These are phyloP conservation scores for Ceyx melanurus DNA, from an alignment of 2,113 vertebrate species.

Conservation along the genomic window DNA sequence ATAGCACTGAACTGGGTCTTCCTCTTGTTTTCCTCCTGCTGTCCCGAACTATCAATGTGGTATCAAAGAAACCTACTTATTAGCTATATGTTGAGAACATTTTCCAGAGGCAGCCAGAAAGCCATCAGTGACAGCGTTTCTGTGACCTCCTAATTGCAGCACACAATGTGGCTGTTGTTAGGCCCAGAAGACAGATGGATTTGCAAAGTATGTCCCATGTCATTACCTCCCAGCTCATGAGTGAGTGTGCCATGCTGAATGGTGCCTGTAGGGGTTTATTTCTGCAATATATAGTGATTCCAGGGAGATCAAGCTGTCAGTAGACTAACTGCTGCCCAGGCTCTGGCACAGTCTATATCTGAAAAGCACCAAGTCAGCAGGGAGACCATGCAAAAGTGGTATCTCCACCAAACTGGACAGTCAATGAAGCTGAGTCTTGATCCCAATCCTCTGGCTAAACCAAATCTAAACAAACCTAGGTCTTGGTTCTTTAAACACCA, in stretches of 20 bases:
- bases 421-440: neutral
- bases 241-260: rapidly evolving
- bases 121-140: constrained; percentile 26
- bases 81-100: constrained; percentile 45
- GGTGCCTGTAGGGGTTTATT: neutral
- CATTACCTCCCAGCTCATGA: neutral
- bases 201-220: constrained; percentile 2
- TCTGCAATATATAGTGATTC: neutral
- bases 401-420: neutral
- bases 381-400: neutral
- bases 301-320: neutral
- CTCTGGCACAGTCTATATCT: neutral
- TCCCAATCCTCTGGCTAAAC: neutral
- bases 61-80: constrained; percentile 61
- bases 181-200: constrained; percentile 31
- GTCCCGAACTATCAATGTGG: constrained; percentile 56
- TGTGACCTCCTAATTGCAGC: constrained; percentile 54
- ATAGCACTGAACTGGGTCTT: constrained; percentile 10
- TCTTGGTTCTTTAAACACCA: neutral
- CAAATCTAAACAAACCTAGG: no score
- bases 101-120: constrained; percentile 49
- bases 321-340: neutral
- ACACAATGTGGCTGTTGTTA: constrained; percentile 11
- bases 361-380: neutral
- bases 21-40: constrained; percentile 55